Evolutionary conservation across 2,797 vertebrate species (phyloP).

Genomic region (Adrianichthys oophorus): DNA sequence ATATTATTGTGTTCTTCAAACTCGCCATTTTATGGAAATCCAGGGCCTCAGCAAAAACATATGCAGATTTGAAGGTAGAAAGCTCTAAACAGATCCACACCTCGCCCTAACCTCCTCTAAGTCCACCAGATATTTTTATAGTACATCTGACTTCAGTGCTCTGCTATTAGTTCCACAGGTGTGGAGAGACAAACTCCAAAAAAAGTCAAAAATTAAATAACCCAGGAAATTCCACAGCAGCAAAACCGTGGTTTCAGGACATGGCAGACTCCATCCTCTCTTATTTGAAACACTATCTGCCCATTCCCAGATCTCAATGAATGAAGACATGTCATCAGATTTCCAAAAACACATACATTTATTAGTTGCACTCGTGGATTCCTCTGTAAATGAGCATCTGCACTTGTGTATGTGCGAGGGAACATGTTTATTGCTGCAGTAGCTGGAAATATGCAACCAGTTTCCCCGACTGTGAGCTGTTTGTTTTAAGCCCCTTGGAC

Average conservation of each 20-base stretch:
- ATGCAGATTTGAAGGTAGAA: slow-evolving; percentile 73
- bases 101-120: slow-evolving; percentile 48
- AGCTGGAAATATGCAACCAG: slow-evolving; percentile 60
- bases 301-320: slow-evolving; percentile 11
- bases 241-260: slow-evolving; percentile 31
- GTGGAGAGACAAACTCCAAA: slow-evolving; percentile 67
- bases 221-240: slow-evolving; percentile 52
- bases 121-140: slow-evolving; percentile 73
- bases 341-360: slow-evolving; percentile 22
- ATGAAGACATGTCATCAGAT: slow-evolving; percentile 23
- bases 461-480: slow-evolving; percentile 47
- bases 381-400: slow-evolving; percentile 20
- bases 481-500: slow-evolving; percentile 62
- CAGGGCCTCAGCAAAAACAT: slow-evolving; percentile 69
- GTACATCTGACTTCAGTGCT: slow-evolving; percentile 69
- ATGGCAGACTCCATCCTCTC: slow-evolving; percentile 26
- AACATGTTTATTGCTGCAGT: slow-evolving; percentile 63
- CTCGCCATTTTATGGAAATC: slow-evolving; percentile 74
- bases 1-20: slow-evolving; percentile 81
- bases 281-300: slow-evolving; percentile 13
- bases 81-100: slow-evolving; percentile 48
- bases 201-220: slow-evolving; percentile 42
- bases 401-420: slow-evolving; percentile 17
- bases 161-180: slow-evolving; percentile 74
- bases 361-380: slow-evolving; percentile 19